Conservation (phyloP, 2,113 vertebrate genomes). For the Ovis canadensis region DNA sequence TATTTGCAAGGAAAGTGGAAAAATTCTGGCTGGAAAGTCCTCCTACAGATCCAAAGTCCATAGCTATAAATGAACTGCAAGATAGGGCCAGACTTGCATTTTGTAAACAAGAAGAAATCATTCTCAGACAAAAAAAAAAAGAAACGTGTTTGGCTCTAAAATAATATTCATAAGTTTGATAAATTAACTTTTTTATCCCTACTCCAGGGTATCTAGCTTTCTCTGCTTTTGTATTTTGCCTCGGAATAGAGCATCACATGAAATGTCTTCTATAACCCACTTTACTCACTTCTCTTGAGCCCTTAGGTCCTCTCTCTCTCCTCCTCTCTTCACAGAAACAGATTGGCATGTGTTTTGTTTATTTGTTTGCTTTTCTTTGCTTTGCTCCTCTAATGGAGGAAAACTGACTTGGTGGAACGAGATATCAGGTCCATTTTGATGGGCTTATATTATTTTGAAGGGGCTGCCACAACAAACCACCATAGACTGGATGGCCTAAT, state of each 20-base stretch:
- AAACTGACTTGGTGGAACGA: background rate
- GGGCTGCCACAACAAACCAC: background rate
- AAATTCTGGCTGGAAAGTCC: background rate
- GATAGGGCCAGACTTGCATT: constrained; percentile 15
- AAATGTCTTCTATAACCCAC: background rate
- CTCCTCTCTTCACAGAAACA: background rate
- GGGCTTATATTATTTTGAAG: background rate
- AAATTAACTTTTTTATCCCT: background rate
- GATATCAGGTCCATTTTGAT: background rate
- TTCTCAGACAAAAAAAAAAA: background rate
- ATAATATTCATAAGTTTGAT: constrained; percentile 24
- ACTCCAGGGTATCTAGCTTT: background rate
- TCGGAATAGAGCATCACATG: background rate
- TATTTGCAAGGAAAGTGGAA: constrained; percentile 24
- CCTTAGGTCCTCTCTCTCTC: background rate
- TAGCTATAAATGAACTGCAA: constrained; percentile 48
- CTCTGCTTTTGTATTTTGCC: background rate
- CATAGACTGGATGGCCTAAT: background rate
- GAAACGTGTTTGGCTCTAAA: constrained; percentile 41
- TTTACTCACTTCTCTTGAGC: background rate
- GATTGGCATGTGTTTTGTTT: background rate
- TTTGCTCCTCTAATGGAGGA: background rate
- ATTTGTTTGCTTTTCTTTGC: background rate
- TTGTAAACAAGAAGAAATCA: constrained; percentile 42
- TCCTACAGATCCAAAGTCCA: background rate